phyloP scores from a whole-genome alignment of 2,797 vertebrate species.

The Babyrousa celebensis region DNA sequence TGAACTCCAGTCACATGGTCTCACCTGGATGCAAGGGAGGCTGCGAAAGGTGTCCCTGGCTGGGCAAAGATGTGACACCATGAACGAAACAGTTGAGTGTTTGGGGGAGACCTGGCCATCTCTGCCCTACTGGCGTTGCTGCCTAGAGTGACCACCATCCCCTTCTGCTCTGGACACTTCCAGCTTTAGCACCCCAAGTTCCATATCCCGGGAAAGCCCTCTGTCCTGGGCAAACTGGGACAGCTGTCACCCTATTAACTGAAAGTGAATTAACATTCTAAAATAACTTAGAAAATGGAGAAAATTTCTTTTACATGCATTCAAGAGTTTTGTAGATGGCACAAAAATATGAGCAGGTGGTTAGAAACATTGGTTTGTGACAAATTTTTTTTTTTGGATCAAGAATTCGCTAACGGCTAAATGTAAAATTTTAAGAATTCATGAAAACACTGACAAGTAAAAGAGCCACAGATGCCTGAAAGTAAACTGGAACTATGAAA shows the following conservation, averaged over 20 bases:
- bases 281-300: constrained; percentile 5
- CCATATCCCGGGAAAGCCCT: neutral
- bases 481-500: constrained; percentile 29
- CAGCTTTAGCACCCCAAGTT: neutral
- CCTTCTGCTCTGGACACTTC: neutral
- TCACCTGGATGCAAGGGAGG: neutral
- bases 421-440: constrained; percentile 51
- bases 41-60: neutral
- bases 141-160: neutral
- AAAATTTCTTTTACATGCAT: neutral
- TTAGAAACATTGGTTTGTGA: neutral
- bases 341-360: neutral
- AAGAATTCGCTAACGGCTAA: constrained; percentile 8
- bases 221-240: neutral
- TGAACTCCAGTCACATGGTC: neutral
- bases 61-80: neutral
- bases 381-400: neutral
- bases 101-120: neutral
- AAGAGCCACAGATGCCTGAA: neutral
- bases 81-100: neutral
- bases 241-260: neutral
- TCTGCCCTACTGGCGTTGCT: neutral
- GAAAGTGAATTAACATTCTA: neutral
- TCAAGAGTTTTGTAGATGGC: constrained; percentile 4
- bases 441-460: constrained; percentile 30